Evolutionary conservation across 2,797 vertebrate genomes (phyloP), one percentile per base, ranked within the genome.

Genomic region (Sandelia bainsii): DNA sequence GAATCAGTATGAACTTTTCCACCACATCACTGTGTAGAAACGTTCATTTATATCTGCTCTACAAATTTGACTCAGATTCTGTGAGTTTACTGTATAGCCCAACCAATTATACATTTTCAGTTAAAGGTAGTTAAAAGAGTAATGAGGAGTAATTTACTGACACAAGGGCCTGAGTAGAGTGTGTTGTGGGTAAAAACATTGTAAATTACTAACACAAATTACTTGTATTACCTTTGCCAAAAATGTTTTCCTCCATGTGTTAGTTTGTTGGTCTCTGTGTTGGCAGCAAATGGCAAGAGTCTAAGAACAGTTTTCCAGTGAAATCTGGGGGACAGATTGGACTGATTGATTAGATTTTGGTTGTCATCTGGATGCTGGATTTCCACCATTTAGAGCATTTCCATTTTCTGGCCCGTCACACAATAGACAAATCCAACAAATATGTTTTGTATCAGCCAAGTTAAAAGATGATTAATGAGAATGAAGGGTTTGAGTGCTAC

Each of bases 301-400:
- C 4, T 39, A 45, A 69, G 37, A 69, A 61, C 12, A 61, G 25
- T 68, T 46, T 69, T 71, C n/a, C n/a, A 80, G 13, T 46, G 5
- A 71, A 73, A 65, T 75, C 68, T 66, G 64, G 61, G 27, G 22
- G 23, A 75, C 67, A 72, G 68, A 81, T 69, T 72, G 74, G 39
- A 27, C 20, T 3, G 12, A 62, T 57, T 61, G 53, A 80, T 74
- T 51, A 27, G 39, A 71, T 68, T 61, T 57, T 53, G 34, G 20
- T 61, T 11, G 60, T 72, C 61, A 62, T 76, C 65, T 75, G 71
- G 52, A 40, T 3, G 3, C 17, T 19, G 54, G 37, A 49, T 61
- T 51, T 53, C 6, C 1, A 14, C 34, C 42, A 62, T 57, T 57
- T 59, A 56, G 34, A 53, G 13, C 59, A 53, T 45, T 37, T 37